Base-by-base conservation (phyloP, 2,113 vertebrate species). In the Gobio gobio region DNA sequence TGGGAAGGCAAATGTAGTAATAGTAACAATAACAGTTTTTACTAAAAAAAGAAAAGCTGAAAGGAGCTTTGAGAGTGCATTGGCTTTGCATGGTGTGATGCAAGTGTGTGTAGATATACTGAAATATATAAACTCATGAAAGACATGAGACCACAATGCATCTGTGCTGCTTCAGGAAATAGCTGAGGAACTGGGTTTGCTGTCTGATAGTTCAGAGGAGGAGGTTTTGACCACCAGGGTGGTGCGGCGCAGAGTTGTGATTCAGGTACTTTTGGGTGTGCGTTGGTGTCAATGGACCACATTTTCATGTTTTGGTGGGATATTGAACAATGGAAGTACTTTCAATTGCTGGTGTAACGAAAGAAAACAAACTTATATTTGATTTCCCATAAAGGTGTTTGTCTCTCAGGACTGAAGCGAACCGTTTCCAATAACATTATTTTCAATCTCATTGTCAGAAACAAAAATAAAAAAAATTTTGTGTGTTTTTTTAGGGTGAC, bases 151-250 rank as follows among this genome's bases (percentile, higher is more conserved):
- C 89, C 89, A 79, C 89, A 61, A 84, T 93, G 89, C 93, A 94
- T 97, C 89, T 94, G 18, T 94, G 90, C 94, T 93, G 93, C 94
- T 91, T 89, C 87, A 99, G 98, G 97, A 98, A 90, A 91, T 99
- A 94, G 94, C 94, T 86, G 94, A 96, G 92, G 96, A 97, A 90
- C 94, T 99, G 95, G 97, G 98, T 22, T 90, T 90, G 91, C 95
- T 97, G 94, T 96, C 97, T 89, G 94, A 92, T 94, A 98, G 96
- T 95, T 98, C 97, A 18, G 98, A 99, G 92, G 97, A 99, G 1
- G 96, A 98, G 85, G 95, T 96, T 90, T 92, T 99, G 90, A 99
- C 97, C 74, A 99, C 98, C 95, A 96, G 98, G 93, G 96, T 99
- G 88, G 88, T 99, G 89, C 96, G 96, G 80, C 97, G 98, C 59